Evolutionary conservation across 2,113 vertebrate species (phyloP).

Genomic region (Semnopithecus entellus): DNA sequence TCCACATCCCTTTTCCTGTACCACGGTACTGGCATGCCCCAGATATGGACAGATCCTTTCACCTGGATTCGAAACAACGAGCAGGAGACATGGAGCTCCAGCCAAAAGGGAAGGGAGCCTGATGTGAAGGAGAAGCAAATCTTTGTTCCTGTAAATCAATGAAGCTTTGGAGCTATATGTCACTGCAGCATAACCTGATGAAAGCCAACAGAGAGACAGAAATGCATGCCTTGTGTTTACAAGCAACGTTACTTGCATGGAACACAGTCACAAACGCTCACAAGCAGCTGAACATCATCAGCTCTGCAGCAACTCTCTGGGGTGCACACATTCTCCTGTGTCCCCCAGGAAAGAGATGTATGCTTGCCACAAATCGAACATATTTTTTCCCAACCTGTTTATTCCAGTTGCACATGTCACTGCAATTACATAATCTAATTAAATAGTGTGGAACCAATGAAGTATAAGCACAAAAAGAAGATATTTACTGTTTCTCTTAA

Average conservation of each 20-base stretch:
- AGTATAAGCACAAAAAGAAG: not conserved
- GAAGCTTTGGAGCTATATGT: not conserved
- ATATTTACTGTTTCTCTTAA: not conserved
- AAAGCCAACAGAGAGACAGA: not conserved
- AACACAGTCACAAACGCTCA: not conserved
- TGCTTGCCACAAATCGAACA: not conserved
- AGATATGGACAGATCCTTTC: too few species aligned
- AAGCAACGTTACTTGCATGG: not conserved
- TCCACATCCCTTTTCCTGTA: not conserved
- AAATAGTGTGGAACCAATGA: not conserved
- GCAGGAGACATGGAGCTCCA: not conserved
- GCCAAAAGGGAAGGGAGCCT: not conserved
- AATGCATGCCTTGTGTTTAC: not conserved
- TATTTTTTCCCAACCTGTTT: not conserved
- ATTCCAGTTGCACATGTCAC: not conserved
- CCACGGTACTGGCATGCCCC: not conserved
- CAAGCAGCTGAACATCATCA: not conserved
- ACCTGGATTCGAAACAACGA: not conserved
- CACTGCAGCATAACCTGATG: too few species aligned
- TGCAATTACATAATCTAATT: not conserved
- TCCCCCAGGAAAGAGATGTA: not conserved
- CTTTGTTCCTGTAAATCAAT: not conserved
- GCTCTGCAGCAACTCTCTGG: not conserved
- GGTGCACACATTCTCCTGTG: not conserved
- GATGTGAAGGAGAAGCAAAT: not conserved